Base-by-base conservation (phyloP, 2,113 vertebrate species). In the Felis chaus region DNA sequence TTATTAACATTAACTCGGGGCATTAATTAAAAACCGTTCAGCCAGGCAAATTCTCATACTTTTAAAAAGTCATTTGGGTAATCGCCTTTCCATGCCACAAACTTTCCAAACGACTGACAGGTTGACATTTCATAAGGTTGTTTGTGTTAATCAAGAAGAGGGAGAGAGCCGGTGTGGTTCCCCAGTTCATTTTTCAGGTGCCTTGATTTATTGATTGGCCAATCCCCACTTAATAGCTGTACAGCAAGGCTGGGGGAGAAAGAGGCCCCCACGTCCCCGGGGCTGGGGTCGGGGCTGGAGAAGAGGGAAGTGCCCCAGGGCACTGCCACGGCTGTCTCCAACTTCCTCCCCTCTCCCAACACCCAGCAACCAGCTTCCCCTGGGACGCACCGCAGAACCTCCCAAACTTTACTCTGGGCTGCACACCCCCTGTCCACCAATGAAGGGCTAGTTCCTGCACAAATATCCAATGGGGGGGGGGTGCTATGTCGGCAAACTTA, bases 181-280 rank as follows among this genome's bases (percentile, higher is more conserved):
- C 69, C n/a, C 0, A 3, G 89, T 89, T 98, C 95, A 16, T 80
- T 98, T 97, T 93, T 84, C 98, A 98, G 97, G 96, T 89, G 95
- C 88, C 53, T 94, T 99, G 98, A 98, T 98, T 98, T 98, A 98
- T 96, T 91, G 97, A 93, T 95, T 15, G 95, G 94, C 90, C 96
- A 96, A 94, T 98, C 97, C 96, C 73, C 66, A 91, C 97, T 95
- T 95, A 94, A 97, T 63, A n/a, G 97, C 93, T 69, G 86, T 63
- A 88, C 31, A 21, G 93, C 1, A 13, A 36, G 79, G 1, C 7
- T 31, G 0, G 39, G 69, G 3, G 0, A 76, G 86, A 68, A 50
- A 25, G 76, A 5, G 33, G 41, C 33, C 19, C 68, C 78, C 31
- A 4, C 25, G 23, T 55, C 57, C 73, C 55, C 6, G 18, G 84